Conservation (phyloP, 1,140 invertebrate genomes). For the Rhyzopertha dominica region DNA sequence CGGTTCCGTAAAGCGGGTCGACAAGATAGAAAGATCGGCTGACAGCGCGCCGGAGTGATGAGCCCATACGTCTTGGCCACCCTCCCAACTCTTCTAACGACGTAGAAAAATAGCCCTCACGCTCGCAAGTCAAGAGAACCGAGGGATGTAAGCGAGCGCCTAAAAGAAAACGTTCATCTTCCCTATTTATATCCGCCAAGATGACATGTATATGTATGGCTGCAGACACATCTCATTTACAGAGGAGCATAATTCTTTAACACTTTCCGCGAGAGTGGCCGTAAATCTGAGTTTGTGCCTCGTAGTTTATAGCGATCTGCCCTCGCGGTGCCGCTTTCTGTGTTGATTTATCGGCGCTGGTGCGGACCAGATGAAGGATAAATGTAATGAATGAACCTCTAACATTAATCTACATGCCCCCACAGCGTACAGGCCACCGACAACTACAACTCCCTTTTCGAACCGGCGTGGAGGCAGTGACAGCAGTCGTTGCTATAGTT, state of each 20-base stretch:
- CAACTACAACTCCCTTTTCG: too few species aligned
- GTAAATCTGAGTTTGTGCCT: constrained; percentile 38
- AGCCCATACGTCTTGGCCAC: constrained; percentile 38
- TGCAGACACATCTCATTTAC: constrained; percentile 41
- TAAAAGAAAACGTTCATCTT: constrained; percentile 41
- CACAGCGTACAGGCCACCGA: constrained; percentile 7
- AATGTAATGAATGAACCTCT: constrained; percentile 36
- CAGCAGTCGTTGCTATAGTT: too few species aligned
- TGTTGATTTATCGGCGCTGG: constrained; percentile 30
- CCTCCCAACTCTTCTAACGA: constrained; percentile 22
- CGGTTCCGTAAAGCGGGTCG: constrained; percentile 30
- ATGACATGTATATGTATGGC: constrained; percentile 40
- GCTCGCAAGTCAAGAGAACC: constrained; percentile 32
- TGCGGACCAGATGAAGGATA: constrained; percentile 25
- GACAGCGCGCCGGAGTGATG: constrained; percentile 38
- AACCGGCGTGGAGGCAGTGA: too few species aligned
- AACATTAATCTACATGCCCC: constrained; percentile 28
- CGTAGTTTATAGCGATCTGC: constrained; percentile 24
- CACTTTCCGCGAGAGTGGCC: constrained; percentile 36
- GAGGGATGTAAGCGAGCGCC: constrained; percentile 30
- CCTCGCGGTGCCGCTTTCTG: constrained; percentile 20
- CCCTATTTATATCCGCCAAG: constrained; percentile 38
- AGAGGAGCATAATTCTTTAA: constrained; percentile 35
- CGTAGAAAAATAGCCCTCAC: constrained; percentile 36
- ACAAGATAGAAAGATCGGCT: constrained; percentile 39